Conservation (phyloP, 2,797 vertebrate genomes). For the Hapalemur alaotrensis region DNA sequence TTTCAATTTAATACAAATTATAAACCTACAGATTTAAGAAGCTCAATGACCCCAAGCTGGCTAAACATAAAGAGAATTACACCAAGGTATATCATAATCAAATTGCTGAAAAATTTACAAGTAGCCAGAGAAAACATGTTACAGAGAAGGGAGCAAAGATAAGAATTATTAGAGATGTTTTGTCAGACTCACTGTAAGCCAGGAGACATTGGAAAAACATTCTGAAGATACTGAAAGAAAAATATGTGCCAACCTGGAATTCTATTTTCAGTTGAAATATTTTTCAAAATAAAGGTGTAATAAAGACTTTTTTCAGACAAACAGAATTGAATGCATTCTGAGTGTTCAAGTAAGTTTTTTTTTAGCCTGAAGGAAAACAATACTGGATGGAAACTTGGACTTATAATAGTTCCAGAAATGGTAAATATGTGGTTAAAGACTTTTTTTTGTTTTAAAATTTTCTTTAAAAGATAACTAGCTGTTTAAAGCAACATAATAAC, state of each 20-base stretch:
- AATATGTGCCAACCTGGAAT: background rate
- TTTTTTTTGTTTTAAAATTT: background rate
- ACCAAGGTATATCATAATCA: background rate
- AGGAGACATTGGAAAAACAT: background rate
- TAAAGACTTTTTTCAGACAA: background rate
- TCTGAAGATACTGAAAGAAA: constrained; percentile 9
- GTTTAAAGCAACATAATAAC: constrained; percentile 5
- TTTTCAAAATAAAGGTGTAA: constrained; percentile 22
- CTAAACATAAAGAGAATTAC: background rate
- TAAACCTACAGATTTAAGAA: background rate
- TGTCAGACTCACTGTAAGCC: background rate
- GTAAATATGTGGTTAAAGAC: background rate
- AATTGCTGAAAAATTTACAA: background rate
- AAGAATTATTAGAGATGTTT: constrained; percentile 17
- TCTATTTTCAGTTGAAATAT: background rate
- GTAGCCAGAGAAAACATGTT: background rate
- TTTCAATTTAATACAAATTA: background rate
- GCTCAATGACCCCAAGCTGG: background rate
- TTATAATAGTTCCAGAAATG: constrained; percentile 6
- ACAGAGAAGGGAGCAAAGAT: background rate
- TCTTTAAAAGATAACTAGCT: constrained; percentile 9
- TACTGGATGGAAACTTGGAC: background rate
- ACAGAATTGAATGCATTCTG: constrained; percentile 6
- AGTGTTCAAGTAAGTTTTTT: background rate
- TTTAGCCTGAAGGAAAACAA: background rate